These are phyloP conservation scores for Parasteatoda lunata DNA, from an alignment of 2,888 invertebrate species.

Conservation along the genomic window DNA sequence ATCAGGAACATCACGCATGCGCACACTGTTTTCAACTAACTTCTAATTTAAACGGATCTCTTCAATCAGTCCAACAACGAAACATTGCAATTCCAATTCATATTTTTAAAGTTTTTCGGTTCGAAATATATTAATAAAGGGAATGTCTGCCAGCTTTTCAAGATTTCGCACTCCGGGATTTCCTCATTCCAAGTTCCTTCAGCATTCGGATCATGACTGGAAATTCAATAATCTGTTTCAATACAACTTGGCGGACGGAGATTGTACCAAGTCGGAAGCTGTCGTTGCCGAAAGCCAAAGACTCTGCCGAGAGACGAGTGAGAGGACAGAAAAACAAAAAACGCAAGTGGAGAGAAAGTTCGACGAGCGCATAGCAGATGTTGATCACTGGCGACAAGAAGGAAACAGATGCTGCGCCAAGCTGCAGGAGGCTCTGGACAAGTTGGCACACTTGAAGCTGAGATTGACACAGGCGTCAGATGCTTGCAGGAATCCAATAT, in stretches of 20 bases:
- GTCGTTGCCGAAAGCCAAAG: slow-evolving; percentile 56
- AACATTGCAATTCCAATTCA: too few relatives aligned
- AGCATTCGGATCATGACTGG: slow-evolving; percentile 57
- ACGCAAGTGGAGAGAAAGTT: slow-evolving; percentile 52
- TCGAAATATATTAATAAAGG: too few relatives aligned
- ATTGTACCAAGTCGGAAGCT: slow-evolving; percentile 47
- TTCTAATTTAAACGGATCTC: too few relatives aligned
- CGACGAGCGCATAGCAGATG: slow-evolving; percentile 57
- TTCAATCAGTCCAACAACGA: too few relatives aligned
- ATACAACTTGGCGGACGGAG: slow-evolving; percentile 47
- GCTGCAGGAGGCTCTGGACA: slow-evolving; percentile 46
- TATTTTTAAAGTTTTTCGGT: too few relatives aligned
- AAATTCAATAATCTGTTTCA: slow-evolving; percentile 50
- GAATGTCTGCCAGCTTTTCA: not conserved
- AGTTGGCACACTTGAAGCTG: slow-evolving; percentile 30
- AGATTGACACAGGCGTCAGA: slow-evolving; percentile 38
- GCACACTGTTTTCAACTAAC: too few relatives aligned
- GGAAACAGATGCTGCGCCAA: slow-evolving; percentile 35
- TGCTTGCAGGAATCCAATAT: slow-evolving; percentile 31
- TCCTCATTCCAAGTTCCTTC: slow-evolving; percentile 34
- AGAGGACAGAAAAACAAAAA: slow-evolving; percentile 38
- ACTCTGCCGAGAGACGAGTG: slow-evolving; percentile 39
- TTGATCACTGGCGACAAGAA: slow-evolving; percentile 51
- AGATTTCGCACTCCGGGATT: slow-evolving; percentile 47
- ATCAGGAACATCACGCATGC: too few relatives aligned